These are phyloP conservation scores for Microplitis manilae DNA, from an alignment of 2,888 invertebrate genomes.

Conservation along the genomic window DNA sequence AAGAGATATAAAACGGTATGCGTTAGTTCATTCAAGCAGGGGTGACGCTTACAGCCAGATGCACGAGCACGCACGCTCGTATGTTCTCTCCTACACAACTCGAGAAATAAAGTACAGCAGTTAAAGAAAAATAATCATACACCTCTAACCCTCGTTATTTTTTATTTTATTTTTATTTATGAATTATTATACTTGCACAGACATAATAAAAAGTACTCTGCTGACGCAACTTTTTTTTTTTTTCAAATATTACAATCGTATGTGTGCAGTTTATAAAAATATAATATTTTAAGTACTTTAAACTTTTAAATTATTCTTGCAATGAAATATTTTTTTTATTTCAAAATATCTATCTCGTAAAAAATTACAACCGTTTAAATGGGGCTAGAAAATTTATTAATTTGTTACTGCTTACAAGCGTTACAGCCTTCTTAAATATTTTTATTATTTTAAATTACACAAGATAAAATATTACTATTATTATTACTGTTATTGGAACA, in stretches of 20 bases:
- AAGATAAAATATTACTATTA: no score
- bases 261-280: not conserved
- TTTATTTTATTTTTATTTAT: conserved; percentile 11
- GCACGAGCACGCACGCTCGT: conserved; percentile 30
- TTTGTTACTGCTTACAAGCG: no score
- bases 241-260: not conserved
- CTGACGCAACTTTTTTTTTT: not conserved
- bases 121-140: conserved; percentile 6
- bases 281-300: no score
- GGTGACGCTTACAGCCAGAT: conserved; percentile 30
- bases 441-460: no score
- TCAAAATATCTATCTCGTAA: no score
- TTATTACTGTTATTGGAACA: no score
- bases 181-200: not conserved
- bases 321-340: no score
- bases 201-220: not conserved
- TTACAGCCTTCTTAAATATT: no score
- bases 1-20: conserved; percentile 51
- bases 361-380: no score
- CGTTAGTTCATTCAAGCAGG: conserved; percentile 49
- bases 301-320: no score
- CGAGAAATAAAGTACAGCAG: conserved; percentile 13
- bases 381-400: no score
- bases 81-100: conserved; percentile 12
- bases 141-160: not conserved